Conservation (phyloP, 2,888 invertebrate genomes). For the Glyphotaelius pellucidus region DNA sequence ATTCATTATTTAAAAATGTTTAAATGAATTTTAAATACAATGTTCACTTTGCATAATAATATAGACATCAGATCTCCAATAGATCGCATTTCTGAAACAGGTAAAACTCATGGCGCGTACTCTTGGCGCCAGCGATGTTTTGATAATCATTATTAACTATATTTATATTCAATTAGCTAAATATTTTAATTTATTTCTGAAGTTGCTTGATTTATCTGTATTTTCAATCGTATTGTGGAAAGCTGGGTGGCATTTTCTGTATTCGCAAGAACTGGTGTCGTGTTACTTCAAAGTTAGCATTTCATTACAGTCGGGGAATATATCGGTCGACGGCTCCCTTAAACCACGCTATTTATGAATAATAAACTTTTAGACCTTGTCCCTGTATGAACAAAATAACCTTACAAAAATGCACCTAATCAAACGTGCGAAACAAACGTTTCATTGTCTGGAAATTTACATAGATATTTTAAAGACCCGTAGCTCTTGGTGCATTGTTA, state of each 20-base stretch:
- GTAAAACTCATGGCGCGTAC: background rate
- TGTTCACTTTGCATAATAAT: background rate
- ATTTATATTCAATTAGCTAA: slow-evolving; percentile 37
- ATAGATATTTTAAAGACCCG: too few species aligned
- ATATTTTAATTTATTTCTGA: slow-evolving; percentile 39
- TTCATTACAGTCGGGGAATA: background rate
- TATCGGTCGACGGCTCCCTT: background rate
- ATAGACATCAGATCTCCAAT: background rate
- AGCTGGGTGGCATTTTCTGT: background rate
- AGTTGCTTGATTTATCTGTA: slow-evolving; percentile 37
- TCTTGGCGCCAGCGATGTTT: slow-evolving; percentile 27
- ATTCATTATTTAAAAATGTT: background rate
- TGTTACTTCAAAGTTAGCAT: background rate
- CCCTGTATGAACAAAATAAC: background rate
- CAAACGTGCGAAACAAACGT: too few species aligned
- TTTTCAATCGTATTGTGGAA: background rate
- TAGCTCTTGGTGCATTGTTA: background rate
- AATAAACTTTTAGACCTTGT: background rate
- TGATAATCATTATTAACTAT: slow-evolving; percentile 11
- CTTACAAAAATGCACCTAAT: too few species aligned
- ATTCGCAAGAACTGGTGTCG: background rate
- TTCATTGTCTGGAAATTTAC: too few species aligned
- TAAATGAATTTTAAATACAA: background rate
- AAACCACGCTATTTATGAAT: background rate
- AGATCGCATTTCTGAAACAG: slow-evolving; percentile 37